Conservation (phyloP, 35 echinoderm and acorn worm species). For the Heliocidaris erythrogramma region DNA sequence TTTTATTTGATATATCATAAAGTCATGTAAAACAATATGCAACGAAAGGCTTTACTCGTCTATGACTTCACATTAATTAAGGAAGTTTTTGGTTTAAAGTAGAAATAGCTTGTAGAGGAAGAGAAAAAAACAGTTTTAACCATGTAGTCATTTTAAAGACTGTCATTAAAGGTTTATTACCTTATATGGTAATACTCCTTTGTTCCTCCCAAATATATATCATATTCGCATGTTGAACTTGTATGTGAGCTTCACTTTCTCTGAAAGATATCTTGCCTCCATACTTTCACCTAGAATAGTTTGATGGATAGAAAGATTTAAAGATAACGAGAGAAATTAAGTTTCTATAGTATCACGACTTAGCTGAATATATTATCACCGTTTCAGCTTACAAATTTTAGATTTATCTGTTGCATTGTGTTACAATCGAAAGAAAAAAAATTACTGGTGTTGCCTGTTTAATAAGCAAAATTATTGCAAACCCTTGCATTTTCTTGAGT, state of each 20-base stretch:
- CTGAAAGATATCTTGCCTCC: not conserved
- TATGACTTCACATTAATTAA: not conserved
- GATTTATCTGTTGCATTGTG: not conserved
- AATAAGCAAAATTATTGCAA: not conserved
- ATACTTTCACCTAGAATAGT: not conserved
- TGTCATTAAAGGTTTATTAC: not conserved
- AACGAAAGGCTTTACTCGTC: not conserved
- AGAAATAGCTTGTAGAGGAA: not conserved
- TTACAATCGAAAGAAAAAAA: not conserved
- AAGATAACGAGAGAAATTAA: not conserved
- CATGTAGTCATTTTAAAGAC: not conserved
- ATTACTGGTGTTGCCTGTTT: not conserved
- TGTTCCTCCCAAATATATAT: not conserved
- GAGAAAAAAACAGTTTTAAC: not conserved
- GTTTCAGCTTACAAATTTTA: not conserved
- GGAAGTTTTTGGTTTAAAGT: not conserved
- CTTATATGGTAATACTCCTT: too few species aligned
- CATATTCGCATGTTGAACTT: not conserved
- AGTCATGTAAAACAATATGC: not conserved
- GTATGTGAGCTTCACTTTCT: too few species aligned
- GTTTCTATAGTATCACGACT: not conserved
- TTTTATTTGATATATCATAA: not conserved
- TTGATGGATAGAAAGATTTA: not conserved
- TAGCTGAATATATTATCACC: not conserved
- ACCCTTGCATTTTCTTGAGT: not conserved